Conservation (phyloP, 2,113 vertebrate genomes). For the Egretta garzetta region DNA sequence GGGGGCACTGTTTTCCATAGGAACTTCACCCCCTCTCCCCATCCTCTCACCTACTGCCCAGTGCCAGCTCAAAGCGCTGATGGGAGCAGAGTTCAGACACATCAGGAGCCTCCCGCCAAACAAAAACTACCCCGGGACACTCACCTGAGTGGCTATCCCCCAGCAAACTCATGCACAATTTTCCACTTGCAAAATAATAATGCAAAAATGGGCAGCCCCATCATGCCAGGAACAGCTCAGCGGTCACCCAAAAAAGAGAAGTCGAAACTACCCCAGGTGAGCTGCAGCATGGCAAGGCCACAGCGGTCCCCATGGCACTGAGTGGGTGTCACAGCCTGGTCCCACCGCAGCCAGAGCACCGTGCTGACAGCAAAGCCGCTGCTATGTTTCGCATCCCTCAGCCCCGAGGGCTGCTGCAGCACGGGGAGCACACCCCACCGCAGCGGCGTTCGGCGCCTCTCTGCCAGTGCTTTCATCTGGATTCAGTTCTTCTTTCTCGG, state of each 20-base stretch:
- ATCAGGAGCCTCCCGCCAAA: rapidly evolving
- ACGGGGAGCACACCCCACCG: rapidly evolving
- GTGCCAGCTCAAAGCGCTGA: background rate
- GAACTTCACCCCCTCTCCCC: background rate
- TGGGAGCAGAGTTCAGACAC: background rate
- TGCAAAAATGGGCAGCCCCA: rapidly evolving
- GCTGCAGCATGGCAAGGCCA: background rate
- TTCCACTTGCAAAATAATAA: background rate
- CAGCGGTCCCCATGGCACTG: rapidly evolving
- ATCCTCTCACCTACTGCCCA: background rate
- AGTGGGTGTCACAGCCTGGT: background rate
- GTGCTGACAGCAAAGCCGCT: rapidly evolving
- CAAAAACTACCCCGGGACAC: background rate
- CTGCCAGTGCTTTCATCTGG: background rate
- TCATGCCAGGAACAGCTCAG: background rate
- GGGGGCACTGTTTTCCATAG: background rate
- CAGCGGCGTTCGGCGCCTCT: rapidly evolving
- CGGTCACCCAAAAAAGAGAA: background rate
- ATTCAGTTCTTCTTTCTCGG: background rate
- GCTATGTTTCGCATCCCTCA: rapidly evolving
- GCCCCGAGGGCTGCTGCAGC: background rate
- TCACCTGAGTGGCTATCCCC: background rate
- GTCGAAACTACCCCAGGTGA: background rate
- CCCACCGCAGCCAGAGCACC: rapidly evolving
- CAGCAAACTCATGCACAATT: background rate